Evolutionary conservation across 2,797 vertebrate species (phyloP).

Genomic region (Coilia nasus): DNA sequence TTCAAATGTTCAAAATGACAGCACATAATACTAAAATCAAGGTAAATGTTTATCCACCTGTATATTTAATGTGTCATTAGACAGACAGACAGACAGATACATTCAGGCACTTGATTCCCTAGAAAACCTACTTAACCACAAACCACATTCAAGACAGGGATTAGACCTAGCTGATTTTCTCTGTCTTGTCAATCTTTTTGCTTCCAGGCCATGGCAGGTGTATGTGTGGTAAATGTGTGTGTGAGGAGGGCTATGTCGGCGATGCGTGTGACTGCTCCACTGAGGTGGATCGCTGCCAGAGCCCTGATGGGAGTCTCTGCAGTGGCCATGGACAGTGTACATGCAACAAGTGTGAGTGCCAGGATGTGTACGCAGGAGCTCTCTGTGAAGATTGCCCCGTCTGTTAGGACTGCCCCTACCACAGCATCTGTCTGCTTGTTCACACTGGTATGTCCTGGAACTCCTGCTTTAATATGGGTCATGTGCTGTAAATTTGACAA

Average conservation of each 20-base stretch:
- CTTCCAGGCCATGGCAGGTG: constrained; percentile 9
- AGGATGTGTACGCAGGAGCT: background rate
- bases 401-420: background rate
- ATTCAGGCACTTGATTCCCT: too few relatives aligned
- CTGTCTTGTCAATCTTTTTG: background rate
- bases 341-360: constrained; percentile 21
- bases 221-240: background rate
- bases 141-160: background rate
- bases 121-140: background rate
- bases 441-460: too few relatives aligned
- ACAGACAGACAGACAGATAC: too few relatives aligned
- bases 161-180: background rate
- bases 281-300: background rate
- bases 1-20: background rate
- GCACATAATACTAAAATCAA: too few relatives aligned
- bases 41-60: too few relatives aligned
- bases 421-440: background rate
- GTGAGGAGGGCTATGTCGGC: background rate
- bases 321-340: constrained; percentile 7
- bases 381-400: background rate
- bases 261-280: constrained; percentile 3
- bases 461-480: background rate
- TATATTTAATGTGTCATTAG: too few relatives aligned
- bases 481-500: too few relatives aligned
- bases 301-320: constrained; percentile 4